phyloP scores from a whole-genome alignment of 1,140 invertebrate genomes.

The Monochamus saltuarius region DNA sequence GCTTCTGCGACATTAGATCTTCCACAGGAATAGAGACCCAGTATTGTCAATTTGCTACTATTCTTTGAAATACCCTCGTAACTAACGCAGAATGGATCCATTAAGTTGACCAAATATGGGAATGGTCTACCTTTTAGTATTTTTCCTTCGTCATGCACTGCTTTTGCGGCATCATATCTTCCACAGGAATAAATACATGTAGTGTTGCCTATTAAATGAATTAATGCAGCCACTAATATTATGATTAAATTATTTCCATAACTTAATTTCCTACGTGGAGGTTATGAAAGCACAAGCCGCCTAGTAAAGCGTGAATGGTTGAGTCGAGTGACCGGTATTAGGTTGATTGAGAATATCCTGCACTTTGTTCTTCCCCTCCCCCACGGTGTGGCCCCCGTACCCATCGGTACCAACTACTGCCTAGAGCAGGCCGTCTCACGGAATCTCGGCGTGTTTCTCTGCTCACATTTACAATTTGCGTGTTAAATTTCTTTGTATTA shows the following conservation, averaged over 20 bases:
- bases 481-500: background rate
- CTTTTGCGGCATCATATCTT: no score
- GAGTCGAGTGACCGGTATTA: constrained; percentile 18
- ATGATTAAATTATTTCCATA: constrained; percentile 3
- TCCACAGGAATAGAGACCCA: no score
- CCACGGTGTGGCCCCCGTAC: constrained; percentile 26
- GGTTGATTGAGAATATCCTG: constrained; percentile 33
- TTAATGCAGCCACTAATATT: background rate
- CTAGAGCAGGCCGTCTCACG: constrained; percentile 19
- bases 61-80: no score
- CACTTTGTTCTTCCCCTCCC: constrained; percentile 23
- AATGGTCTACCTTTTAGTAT: no score
- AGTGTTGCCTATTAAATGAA: no score
- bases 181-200: no score
- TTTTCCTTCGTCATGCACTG: no score
- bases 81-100: no score
- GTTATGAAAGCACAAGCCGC: background rate
- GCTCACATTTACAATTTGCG: background rate
- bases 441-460: constrained; percentile 10
- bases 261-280: background rate
- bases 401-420: constrained; percentile 31
- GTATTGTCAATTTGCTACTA: no score
- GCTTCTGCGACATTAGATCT: no score
- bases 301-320: constrained; percentile 2
- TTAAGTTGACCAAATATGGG: no score